Conservation (phyloP, 2,113 vertebrate species). For the Erpornis zantholeuca region DNA sequence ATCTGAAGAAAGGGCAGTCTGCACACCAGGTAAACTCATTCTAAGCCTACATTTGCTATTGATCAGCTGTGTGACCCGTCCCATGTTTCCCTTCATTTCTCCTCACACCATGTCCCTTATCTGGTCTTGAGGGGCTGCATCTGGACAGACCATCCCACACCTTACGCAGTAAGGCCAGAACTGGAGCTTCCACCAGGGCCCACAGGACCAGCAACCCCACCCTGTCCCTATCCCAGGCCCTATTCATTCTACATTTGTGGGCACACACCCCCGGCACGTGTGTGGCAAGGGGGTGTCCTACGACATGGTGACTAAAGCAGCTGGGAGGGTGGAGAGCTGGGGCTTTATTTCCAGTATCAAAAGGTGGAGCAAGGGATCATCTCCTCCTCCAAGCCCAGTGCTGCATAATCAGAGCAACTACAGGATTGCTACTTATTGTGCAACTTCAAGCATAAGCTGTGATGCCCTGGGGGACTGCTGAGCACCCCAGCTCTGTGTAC, state of each 20-base stretch:
- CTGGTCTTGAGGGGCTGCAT: not conserved
- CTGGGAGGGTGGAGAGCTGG: fast-evolving
- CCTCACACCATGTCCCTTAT: not conserved
- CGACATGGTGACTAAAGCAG: fast-evolving
- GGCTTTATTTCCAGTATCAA: not conserved
- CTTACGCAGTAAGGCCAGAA: fast-evolving
- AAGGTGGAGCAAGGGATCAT: not conserved
- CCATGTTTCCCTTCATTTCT: not conserved
- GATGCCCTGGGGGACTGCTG: not conserved
- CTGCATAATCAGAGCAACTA: not conserved
- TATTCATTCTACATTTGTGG: fast-evolving
- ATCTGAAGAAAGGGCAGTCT: not conserved
- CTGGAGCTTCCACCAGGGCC: not conserved
- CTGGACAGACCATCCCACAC: not conserved
- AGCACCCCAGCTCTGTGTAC: not conserved
- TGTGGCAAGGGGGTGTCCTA: no score
- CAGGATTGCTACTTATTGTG: not conserved
- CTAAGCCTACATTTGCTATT: not conserved
- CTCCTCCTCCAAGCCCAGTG: not conserved
- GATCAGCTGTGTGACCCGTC: fast-evolving
- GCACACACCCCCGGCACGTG: fast-evolving
- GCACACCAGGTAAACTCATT: not conserved
- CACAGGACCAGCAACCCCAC: not conserved
- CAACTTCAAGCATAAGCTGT: not conserved
- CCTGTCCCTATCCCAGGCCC: not conserved